Conservation (phyloP, 1,140 invertebrate species). For the Tachypleus tridentatus region DNA sequence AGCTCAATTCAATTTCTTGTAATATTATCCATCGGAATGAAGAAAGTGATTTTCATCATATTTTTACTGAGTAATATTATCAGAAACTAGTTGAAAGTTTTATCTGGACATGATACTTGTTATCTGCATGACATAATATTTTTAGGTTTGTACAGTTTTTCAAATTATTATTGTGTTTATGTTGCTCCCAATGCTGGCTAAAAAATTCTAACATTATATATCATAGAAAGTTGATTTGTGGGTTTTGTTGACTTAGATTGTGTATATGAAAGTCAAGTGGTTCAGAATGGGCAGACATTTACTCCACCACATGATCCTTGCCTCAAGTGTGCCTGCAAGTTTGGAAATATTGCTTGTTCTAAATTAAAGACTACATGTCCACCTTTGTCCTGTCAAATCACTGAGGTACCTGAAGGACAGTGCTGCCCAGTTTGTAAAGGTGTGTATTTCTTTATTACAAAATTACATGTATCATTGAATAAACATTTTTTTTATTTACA, state of each 20-base stretch:
- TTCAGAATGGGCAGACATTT: conserved; percentile 14
- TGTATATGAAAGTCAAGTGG: conserved; percentile 8
- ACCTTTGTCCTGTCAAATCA: conserved; percentile 9
- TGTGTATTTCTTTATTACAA: background rate
- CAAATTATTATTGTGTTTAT: no score
- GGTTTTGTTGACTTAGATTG: conserved; percentile 36
- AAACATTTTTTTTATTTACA: background rate
- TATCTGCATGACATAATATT: no score
- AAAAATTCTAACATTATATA: no score
- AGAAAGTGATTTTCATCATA: no score
- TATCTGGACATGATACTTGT: no score
- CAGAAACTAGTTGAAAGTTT: no score
- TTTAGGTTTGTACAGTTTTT: no score
- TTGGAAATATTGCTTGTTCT: conserved; percentile 15
- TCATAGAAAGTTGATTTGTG: conserved; percentile 27
- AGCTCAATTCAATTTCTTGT: no score
- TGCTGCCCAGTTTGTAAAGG: conserved; percentile 21
- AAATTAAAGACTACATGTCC: conserved; percentile 12
- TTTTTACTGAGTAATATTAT: no score
- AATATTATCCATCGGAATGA: no score
- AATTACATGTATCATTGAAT: background rate
- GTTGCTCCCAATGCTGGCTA: no score
- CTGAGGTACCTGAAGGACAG: conserved; percentile 5
- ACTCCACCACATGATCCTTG: conserved; percentile 15
- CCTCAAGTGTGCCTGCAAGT: conserved; percentile 8